Conservation (phyloP, 1,140 invertebrate species). For the Drosophila repleta region DNA sequence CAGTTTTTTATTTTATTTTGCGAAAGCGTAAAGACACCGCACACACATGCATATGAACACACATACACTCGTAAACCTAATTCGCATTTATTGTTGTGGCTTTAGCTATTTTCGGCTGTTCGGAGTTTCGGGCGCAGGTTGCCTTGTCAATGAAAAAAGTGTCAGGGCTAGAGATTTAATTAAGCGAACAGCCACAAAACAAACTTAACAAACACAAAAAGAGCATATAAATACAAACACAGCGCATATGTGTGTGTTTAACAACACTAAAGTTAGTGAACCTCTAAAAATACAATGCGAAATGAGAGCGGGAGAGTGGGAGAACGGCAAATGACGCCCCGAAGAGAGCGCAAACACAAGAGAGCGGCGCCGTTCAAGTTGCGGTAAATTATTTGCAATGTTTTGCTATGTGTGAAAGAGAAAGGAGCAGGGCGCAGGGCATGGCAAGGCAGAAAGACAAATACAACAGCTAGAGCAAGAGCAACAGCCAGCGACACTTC, state of each 20-base stretch:
- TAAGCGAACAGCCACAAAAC: constrained; percentile 65
- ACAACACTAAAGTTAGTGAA: constrained; percentile 48
- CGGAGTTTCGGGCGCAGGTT: constrained; percentile 45
- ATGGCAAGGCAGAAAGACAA: background rate
- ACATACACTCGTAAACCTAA: constrained; percentile 47
- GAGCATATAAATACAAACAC: constrained; percentile 11
- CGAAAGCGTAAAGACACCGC: constrained; percentile 51
- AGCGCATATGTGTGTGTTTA: constrained; percentile 12
- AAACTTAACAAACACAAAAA: constrained; percentile 35
- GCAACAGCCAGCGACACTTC: constrained; percentile 4
- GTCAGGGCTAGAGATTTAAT: constrained; percentile 81
- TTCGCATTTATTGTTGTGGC: constrained; percentile 71
- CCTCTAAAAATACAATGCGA: constrained; percentile 47
- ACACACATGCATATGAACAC: constrained; percentile 1
- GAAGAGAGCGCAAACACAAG: constrained; percentile 1
- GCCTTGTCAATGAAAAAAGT: constrained; percentile 81
- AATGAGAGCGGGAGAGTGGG: constrained; percentile 27
- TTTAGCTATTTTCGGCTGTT: constrained; percentile 39
- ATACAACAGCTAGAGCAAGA: background rate
- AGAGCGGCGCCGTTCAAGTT: constrained; percentile 30
- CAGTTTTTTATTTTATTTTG: constrained; percentile 34
- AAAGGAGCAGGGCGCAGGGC: no score
- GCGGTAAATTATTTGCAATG: constrained; percentile 28
- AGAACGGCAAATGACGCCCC: constrained; percentile 1
- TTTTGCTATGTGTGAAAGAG: constrained; percentile 31